Percentiles rank a stretch among this genome's conserved stretches.
Conservation (phyloP, 2,797 vertebrate genomes). For the Rallus crepitans region DNA sequence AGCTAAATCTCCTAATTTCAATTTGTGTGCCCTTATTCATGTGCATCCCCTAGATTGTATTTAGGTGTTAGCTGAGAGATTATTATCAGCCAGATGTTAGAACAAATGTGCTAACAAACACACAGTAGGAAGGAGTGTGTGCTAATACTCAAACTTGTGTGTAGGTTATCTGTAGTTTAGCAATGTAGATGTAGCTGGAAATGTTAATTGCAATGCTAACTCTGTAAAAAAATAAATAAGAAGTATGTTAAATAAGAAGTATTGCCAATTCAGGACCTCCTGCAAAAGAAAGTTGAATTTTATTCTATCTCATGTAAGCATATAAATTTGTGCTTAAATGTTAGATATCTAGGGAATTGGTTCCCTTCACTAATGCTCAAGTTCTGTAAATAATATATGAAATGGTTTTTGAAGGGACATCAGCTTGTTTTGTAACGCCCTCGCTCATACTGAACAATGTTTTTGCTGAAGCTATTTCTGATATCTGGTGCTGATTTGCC, state of each 20-base stretch:
- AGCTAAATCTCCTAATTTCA: neutral
- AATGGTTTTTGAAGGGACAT: neutral
- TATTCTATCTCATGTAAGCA: neutral
- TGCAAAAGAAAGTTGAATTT: neutral
- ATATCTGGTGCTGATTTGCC: neutral
- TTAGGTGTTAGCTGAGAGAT: neutral
- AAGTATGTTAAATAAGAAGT: neutral
- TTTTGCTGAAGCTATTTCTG: neutral
- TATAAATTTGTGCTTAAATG: neutral
- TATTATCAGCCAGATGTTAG: neutral
- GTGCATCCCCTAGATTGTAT: neutral
- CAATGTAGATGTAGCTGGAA: neutral
- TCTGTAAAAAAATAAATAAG: neutral
- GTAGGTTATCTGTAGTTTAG: neutral
- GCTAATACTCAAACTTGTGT: neutral
- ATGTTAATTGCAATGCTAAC: neutral
- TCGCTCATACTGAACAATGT: fast-evolving
- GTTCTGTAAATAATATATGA: neutral
- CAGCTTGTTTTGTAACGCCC: neutral
- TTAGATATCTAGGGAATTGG: neutral
- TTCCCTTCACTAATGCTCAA: neutral
- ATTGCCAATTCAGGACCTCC: neutral
- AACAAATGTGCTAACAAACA: neutral
- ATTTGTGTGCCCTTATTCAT: neutral
- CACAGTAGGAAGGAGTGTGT: neutral